Conservation (phyloP, 1,140 invertebrate genomes). For the Penaeus japonicus region DNA sequence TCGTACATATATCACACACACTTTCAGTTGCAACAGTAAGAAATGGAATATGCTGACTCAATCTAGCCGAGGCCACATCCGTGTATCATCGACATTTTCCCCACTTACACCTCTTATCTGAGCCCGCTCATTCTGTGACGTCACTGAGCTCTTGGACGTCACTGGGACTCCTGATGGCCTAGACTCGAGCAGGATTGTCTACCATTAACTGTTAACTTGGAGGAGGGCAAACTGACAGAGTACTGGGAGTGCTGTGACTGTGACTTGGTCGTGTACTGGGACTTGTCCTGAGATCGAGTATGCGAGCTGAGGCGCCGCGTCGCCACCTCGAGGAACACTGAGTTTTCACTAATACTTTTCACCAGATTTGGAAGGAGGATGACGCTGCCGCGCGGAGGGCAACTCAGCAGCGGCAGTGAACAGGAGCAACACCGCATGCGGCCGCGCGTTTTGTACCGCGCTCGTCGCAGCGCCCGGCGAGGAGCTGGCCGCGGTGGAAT, state of each 20-base stretch:
- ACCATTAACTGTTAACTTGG: not conserved
- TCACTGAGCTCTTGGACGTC: not conserved
- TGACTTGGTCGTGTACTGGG: not conserved
- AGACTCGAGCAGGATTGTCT: not conserved
- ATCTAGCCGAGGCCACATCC: no score
- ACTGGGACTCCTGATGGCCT: not conserved
- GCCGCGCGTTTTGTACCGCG: not conserved
- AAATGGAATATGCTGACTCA: no score
- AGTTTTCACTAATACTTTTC: conserved; percentile 36
- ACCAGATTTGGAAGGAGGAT: not conserved
- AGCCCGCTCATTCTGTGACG: no score
- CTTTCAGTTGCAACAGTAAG: no score
- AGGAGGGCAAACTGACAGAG: not conserved
- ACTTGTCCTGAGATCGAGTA: conserved; percentile 1
- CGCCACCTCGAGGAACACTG: conserved; percentile 23
- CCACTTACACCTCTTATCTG: no score
- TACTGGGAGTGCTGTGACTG: not conserved
- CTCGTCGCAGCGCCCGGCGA: not conserved
- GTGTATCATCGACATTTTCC: no score
- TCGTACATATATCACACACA: no score
- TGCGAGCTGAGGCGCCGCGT: conserved; percentile 10
- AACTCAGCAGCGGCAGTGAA: conserved; percentile 31
- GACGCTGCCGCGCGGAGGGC: not conserved
- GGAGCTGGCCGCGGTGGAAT: not conserved
- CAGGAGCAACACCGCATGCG: conserved; percentile 31